Evolutionary conservation across 2,888 invertebrate species (phyloP).

Genomic region (Argyresthia albistria): DNA sequence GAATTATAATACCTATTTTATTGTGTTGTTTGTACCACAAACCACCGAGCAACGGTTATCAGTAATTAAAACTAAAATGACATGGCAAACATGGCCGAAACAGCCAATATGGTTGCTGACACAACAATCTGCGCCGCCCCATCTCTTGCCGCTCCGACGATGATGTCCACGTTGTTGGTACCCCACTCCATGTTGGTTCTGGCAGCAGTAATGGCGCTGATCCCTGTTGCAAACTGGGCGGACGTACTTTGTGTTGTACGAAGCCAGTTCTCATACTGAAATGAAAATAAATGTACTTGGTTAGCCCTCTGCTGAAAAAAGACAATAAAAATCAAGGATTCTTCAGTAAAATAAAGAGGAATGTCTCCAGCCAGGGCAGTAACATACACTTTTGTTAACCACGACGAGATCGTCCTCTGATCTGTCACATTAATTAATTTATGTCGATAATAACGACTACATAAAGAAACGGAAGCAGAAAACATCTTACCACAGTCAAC

Average conservation of each 20-base stretch:
- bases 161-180: conserved; percentile 32
- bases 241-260: conserved; percentile 28
- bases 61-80: too few species aligned
- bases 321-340: too few species aligned
- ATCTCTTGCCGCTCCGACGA: conserved; percentile 33
- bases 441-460: background rate
- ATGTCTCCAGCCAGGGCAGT: too few species aligned
- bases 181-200: conserved; percentile 51
- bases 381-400: too few species aligned
- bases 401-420: too few species aligned
- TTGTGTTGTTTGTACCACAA: too few species aligned
- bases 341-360: too few species aligned
- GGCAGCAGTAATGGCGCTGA: conserved; percentile 38
- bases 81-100: conserved; percentile 19
- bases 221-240: conserved; percentile 28
- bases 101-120: conserved; percentile 20
- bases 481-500: conserved; percentile 34
- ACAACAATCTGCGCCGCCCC: conserved; percentile 24
- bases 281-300: conserved; percentile 5
- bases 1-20: too few species aligned
- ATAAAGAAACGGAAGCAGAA: too few species aligned
- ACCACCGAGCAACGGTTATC: too few species aligned
- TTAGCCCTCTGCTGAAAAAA: too few species aligned
- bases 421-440: background rate
- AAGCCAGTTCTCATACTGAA: conserved; percentile 50